phyloP scores from a whole-genome alignment of 2,113 vertebrate species.

The Ariopsis seemanni region DNA sequence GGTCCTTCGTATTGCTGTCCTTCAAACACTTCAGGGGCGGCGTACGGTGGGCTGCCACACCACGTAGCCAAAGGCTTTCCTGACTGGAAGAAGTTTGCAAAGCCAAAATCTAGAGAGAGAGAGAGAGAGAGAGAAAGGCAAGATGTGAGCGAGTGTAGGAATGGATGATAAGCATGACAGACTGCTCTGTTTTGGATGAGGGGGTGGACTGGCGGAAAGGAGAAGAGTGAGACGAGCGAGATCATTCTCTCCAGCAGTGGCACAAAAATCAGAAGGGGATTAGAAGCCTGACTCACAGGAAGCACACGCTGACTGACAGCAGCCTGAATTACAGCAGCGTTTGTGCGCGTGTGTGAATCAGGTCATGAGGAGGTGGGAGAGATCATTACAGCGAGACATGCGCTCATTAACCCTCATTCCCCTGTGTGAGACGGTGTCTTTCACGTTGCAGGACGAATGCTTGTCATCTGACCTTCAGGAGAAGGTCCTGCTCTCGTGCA shows the following conservation, averaged over 20 bases:
- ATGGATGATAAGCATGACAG: conserved; percentile 2
- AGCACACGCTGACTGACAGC: conserved; percentile 9
- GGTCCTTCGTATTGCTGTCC: conserved; percentile 97
- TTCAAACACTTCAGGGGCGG: conserved; percentile 97
- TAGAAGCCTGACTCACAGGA: conserved; percentile 37
- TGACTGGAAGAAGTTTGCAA: conserved; percentile 95
- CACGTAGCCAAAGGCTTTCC: conserved; percentile 92
- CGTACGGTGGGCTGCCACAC: conserved; percentile 97
- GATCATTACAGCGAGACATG: conserved; percentile 19
- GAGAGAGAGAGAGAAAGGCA: conserved; percentile 3
- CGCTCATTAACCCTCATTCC: conserved; percentile 11
- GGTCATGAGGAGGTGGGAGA: conserved; percentile 13
- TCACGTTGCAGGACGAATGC: background rate
- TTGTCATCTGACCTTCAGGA: conserved; percentile 5
- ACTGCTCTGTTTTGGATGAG: conserved; percentile 16
- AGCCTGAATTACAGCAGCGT: background rate
- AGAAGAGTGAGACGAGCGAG: conserved; percentile 11
- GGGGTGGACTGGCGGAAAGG: conserved; percentile 16
- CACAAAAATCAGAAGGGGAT: conserved; percentile 12
- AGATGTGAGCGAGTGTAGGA: background rate
- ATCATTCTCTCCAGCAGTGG: background rate
- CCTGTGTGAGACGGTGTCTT: background rate
- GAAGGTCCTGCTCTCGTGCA: background rate
- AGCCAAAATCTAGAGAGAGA: conserved; percentile 86
- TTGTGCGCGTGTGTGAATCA: background rate